Conservation (phyloP, 1,140 invertebrate species). For the Dufourea novaeangliae region DNA sequence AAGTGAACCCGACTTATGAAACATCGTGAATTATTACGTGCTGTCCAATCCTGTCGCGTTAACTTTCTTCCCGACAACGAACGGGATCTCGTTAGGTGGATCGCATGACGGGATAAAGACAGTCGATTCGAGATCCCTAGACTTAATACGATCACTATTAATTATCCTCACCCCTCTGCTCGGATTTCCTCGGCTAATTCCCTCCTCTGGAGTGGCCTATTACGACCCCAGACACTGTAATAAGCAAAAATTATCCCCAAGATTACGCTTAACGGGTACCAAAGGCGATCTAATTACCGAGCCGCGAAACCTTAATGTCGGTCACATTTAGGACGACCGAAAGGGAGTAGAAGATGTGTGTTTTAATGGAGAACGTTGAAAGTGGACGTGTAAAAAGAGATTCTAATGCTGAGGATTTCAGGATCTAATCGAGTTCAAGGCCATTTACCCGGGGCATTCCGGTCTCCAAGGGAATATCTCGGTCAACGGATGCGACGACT, state of each 20-base stretch:
- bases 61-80: no score
- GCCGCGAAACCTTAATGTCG: conserved; percentile 14
- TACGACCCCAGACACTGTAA: neutral
- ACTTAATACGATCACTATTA: neutral
- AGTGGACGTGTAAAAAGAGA: conserved; percentile 38
- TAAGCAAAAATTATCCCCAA: conserved; percentile 17
- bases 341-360: neutral
- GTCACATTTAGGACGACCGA: neutral
- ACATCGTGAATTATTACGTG: no score
- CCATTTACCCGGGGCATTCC: conserved; percentile 45
- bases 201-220: neutral
- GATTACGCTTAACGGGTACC: conserved; percentile 28
- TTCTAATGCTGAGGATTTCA: conserved; percentile 15
- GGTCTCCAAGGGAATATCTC: conserved; percentile 49
- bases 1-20: no score
- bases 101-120: neutral
- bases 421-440: conserved; percentile 63
- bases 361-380: neutral
- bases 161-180: neutral
- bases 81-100: neutral
- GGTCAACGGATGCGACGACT: conserved; percentile 54
- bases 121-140: neutral
- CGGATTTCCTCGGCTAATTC: neutral
- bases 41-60: neutral
- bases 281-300: conserved; percentile 23